These are phyloP conservation scores for Aelia acuminata DNA, from an alignment of 2,888 invertebrate species.

Conservation along the genomic window DNA sequence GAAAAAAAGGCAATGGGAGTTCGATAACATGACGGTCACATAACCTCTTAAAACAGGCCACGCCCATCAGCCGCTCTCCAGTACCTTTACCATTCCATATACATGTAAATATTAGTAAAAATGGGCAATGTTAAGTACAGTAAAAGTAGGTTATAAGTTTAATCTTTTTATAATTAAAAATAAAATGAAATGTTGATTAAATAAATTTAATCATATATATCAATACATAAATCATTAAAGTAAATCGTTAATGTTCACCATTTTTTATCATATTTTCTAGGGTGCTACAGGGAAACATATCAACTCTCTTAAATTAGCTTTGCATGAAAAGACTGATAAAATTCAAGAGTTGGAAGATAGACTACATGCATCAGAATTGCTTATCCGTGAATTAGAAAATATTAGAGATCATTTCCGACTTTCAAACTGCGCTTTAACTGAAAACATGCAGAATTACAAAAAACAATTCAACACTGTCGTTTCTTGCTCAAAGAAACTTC, in stretches of 20 bases:
- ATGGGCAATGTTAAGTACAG: too few species aligned
- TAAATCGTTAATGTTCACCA: background rate
- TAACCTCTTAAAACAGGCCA: too few species aligned
- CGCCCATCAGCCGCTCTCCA: too few species aligned
- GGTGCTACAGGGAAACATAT: background rate
- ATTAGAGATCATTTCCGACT: slow-evolving; percentile 28
- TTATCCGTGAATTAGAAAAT: slow-evolving; percentile 46
- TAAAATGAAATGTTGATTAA: too few species aligned
- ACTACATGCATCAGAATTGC: slow-evolving; percentile 13
- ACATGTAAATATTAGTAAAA: too few species aligned
- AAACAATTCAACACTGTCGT: slow-evolving; percentile 40
- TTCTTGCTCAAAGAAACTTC: slow-evolving; percentile 31
- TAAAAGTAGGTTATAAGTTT: too few species aligned
- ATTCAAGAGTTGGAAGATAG: slow-evolving; percentile 37
- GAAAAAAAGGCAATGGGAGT: too few species aligned
- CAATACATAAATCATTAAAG: background rate
- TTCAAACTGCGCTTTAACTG: slow-evolving; percentile 1
- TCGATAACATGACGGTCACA: too few species aligned
- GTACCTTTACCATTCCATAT: too few species aligned
- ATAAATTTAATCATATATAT: background rate
- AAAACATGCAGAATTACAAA: slow-evolving; percentile 43
- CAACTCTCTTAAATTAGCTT: background rate
- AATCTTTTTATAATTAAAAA: too few species aligned
- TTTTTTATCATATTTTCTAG: background rate
- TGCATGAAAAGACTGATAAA: slow-evolving; percentile 10